Base-by-base conservation (phyloP, 2,113 vertebrate species). In the Micronycteris hirsuta region DNA sequence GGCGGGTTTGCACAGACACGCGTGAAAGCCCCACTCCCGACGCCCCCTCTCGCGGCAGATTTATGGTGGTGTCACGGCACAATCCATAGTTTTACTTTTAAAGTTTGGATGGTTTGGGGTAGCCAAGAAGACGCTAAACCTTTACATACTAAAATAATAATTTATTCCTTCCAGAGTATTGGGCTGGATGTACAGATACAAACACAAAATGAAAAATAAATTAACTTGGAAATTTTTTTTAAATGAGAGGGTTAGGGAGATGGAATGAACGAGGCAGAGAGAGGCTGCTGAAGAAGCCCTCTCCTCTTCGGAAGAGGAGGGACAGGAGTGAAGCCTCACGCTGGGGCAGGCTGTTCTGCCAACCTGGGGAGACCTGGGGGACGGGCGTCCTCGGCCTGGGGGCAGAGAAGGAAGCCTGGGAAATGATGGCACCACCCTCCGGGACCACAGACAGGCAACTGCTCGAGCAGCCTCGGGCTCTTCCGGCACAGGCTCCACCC, bases 1-100 rank as follows among this genome's bases (percentile, higher is more conserved):
- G 94, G 95, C 81, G n/a, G n/a, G n/a, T n/a, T n/a, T n/a, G n/a
- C 91, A 76, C 24, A 41, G 86, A 91, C 91, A 93, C 86, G 89
- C 80, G 86, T 36, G 83, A 93, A 96, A 97, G 26, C 93, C 78
- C 61, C 73, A 78, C 90, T 91, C 41, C 31, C 52, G 81, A 82
- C 86, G 65, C 63, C 45, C 86, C 41, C 81, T 61, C 67, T 95
- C 43, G 28, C 88, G 74, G 54, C 26, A 83, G 54, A 52, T 94
- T 97, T 95, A 97, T 71, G 73, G 90, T 91, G 89, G 15, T 38
- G 77, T 70, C 19, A 10, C 43, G 76, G 16, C 36, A 85, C 5
- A n/a, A 41, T 49, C n/a, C 4, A 63, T 11, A 89, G 56, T 71
- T 65, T 56, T 38, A 41, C n/a, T 82, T 86, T 86, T 68, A 45